Base-by-base conservation (phyloP, 1,140 invertebrate genomes). In the Trachymyrmex septentrionalis region DNA sequence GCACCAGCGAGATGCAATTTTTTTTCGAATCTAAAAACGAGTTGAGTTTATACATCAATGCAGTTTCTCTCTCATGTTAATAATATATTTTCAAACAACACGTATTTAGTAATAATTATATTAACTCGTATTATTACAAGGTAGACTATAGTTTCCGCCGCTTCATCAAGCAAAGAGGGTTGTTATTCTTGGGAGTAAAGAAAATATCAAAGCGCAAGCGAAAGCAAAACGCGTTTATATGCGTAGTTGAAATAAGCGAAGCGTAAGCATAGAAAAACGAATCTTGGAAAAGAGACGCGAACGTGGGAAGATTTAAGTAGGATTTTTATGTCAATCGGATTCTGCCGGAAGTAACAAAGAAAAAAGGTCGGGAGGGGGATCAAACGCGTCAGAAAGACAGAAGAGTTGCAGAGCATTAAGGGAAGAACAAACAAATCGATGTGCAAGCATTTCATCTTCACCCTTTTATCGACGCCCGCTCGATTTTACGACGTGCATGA, bases 341-440 rank as follows among this genome's bases (percentile, higher is more conserved):
- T 93, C 88, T 81, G 89, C 86, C 88, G 66, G 88, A 92, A 87
- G 86, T 87, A 86, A 89, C 89, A 90, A 91, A 90, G 87, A 87
- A 55, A 82, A 86, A 86, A 90, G 87, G 69, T 89, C 86, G 87
- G 89, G 12, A 44, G 90, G 76, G 87, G 92, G 91, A 91, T 92
- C 90, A 87, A 85, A 87, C 72, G 84, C 87, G 90, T 86, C 84
- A 86, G 61, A 69, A 14, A 50, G 84, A 73, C 69, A 86, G 82
- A 88, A 81, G 61, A 78, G 76, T 80, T 81, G 80, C 71, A 66
- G 30, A 67, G 91, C 75, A 72, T 86, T 90, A 84, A 87, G 59
- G 81, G 88, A 87, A 92, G 88, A 86, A 88, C 93, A 94, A 94
- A 94, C 92, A 94, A 93, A 93, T 94, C 93, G 93, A 94, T 92